Percentiles rank a stretch among this genome's conserved stretches.
Evolutionary conservation across 2,797 vertebrate species (phyloP).

Genomic region (Rhinogobio ventralis): DNA sequence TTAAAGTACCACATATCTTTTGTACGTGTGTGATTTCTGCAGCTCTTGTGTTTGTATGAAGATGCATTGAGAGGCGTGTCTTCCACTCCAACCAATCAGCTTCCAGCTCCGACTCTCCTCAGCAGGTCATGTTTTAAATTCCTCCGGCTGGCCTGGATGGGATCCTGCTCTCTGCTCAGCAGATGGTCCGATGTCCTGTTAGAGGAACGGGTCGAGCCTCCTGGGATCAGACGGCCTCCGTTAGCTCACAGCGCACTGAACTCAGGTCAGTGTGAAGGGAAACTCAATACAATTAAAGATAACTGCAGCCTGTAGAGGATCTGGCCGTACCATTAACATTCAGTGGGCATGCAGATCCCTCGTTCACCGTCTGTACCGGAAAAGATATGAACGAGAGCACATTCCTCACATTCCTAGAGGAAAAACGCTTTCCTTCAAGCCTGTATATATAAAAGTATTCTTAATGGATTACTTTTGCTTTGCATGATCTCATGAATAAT

Average conservation of each 20-base stretch:
- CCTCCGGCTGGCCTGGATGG: conserved; percentile 31
- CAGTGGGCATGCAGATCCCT: background rate
- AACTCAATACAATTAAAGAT: conserved; percentile 51
- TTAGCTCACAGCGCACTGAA: conserved; percentile 51
- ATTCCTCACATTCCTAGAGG: background rate
- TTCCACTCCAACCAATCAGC: background rate
- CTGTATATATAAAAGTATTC: background rate
- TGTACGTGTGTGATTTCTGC: too few relatives aligned
- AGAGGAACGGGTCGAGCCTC: conserved; percentile 47
- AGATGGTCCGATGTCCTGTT: conserved; percentile 57
- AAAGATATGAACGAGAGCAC: background rate
- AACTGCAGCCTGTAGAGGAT: conserved; percentile 35
- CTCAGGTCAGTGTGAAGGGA: conserved; percentile 49
- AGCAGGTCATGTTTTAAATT: conserved; percentile 35
- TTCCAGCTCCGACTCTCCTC: conserved; percentile 23
- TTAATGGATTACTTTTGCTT: background rate
- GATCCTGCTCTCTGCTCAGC: conserved; percentile 31
- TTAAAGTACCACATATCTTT: too few relatives aligned
- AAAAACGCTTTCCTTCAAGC: background rate
- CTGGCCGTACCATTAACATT: conserved; percentile 26
- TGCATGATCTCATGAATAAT: background rate
- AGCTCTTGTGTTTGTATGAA: background rate
- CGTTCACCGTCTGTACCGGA: background rate
- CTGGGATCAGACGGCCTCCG: conserved; percentile 33
- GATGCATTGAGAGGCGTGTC: background rate